Evolutionary conservation across 2,113 vertebrate genomes (phyloP).

Genomic region (Clarias magur): DNA sequence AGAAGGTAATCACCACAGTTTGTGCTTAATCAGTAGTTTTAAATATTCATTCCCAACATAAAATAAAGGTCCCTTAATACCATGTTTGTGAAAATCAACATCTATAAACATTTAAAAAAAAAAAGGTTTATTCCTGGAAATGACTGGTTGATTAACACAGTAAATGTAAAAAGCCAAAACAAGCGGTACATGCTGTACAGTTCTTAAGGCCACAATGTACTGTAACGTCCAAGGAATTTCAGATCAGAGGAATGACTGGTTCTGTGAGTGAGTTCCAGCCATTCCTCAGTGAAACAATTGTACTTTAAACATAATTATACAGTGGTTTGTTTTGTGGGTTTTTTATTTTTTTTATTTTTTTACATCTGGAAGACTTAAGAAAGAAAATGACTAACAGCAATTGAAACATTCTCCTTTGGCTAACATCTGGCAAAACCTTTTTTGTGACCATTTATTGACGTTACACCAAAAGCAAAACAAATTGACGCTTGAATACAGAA

Average conservation of each 20-base stretch:
- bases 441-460: not conserved
- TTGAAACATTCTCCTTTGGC: constrained; percentile 23
- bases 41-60: constrained; percentile 42
- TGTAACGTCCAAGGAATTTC: not conserved
- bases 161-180: not conserved
- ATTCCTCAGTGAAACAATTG: not conserved
- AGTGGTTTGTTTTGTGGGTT: not conserved
- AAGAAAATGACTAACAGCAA: constrained; percentile 20
- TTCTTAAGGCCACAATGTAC: constrained; percentile 14
- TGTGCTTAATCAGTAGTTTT: constrained; percentile 73
- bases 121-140: not conserved
- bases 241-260: not conserved
- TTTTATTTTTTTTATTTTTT: not conserved
- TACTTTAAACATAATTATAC: constrained; percentile 8
- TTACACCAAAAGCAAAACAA: not conserved
- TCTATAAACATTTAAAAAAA: constrained; percentile 39
- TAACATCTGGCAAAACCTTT: not conserved
- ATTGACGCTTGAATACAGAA: constrained; percentile 1
- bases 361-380: constrained; percentile 27
- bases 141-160: not conserved
- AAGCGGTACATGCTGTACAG: not conserved
- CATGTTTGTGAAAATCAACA: constrained; percentile 44
- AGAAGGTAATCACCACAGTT: constrained; percentile 37
- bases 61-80: constrained; percentile 60
- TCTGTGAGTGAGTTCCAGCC: not conserved